These are phyloP conservation scores for Drymodes brunneopygia DNA, from an alignment of 2,113 vertebrate species.

Conservation along the genomic window DNA sequence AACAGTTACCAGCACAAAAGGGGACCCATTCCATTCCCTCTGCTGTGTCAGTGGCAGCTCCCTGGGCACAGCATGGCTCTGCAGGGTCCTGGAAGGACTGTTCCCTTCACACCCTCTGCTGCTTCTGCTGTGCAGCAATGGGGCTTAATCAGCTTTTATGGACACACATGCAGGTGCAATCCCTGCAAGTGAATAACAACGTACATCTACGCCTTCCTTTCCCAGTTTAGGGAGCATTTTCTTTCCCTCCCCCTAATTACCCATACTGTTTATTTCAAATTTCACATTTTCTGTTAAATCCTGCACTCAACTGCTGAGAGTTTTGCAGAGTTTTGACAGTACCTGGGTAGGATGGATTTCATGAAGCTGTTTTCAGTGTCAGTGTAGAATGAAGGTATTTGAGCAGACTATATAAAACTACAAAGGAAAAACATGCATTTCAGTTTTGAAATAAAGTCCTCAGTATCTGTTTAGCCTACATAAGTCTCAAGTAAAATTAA, in stretches of 20 bases:
- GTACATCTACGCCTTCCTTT: not conserved
- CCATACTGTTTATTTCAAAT: not conserved
- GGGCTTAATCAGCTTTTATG: not conserved
- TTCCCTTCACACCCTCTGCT: too few relatives aligned
- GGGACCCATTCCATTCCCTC: not conserved
- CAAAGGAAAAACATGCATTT: not conserved
- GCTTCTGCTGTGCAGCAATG: rapidly evolving
- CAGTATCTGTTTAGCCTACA: not conserved
- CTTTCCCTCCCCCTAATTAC: not conserved
- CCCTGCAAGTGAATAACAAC: not conserved
- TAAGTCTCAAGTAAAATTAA: not conserved
- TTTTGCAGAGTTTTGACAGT: not conserved
- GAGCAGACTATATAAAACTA: not conserved
- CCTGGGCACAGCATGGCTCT: not conserved
- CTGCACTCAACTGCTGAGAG: not conserved
- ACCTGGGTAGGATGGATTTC: not conserved
- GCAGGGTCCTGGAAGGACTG: not conserved
- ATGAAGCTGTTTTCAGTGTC: not conserved
- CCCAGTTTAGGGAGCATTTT: not conserved
- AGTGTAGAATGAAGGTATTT: not conserved
- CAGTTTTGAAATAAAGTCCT: not conserved
- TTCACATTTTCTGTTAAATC: not conserved
- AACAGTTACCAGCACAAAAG: not conserved
- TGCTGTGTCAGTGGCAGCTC: not conserved
- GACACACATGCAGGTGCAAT: not conserved